These are phyloP conservation scores for Condylura cristata DNA, from an alignment of 2,113 vertebrate species.

Conservation along the genomic window DNA sequence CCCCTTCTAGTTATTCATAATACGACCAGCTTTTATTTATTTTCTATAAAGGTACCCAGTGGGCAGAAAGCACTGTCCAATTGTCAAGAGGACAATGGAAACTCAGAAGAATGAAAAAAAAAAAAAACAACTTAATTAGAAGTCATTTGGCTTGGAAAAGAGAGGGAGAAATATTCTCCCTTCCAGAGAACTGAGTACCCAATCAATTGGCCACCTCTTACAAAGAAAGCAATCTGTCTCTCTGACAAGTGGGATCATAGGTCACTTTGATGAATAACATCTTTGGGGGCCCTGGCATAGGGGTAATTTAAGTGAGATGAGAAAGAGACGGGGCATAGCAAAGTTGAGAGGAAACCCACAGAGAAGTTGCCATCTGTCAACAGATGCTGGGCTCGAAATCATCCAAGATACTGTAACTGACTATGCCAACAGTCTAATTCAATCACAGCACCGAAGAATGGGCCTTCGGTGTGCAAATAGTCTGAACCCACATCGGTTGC, in stretches of 20 bases:
- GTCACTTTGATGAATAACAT: background rate
- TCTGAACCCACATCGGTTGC: background rate
- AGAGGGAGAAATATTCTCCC: background rate
- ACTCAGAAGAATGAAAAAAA: background rate
- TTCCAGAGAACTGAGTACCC: background rate
- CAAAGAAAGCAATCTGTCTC: constrained; percentile 12
- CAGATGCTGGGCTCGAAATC: background rate
- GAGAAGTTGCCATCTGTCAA: background rate
- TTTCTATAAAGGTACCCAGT: background rate
- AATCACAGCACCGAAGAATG: background rate
- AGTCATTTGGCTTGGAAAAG: constrained; percentile 15
- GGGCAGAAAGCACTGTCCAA: background rate
- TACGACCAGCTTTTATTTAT: constrained; percentile 39
- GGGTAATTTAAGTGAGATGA: background rate
- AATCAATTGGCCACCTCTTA: background rate
- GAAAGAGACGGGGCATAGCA: background rate
- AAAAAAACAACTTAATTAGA: constrained; percentile 28
- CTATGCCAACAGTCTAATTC: background rate
- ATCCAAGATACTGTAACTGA: background rate
- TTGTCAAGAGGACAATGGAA: background rate
- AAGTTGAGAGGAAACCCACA: background rate
- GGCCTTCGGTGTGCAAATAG: background rate
- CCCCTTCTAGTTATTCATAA: background rate
- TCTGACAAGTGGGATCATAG: background rate
- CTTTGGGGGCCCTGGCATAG: background rate